phyloP scores from a whole-genome alignment of 2,888 invertebrate species.

The Mayetiola destructor region DNA sequence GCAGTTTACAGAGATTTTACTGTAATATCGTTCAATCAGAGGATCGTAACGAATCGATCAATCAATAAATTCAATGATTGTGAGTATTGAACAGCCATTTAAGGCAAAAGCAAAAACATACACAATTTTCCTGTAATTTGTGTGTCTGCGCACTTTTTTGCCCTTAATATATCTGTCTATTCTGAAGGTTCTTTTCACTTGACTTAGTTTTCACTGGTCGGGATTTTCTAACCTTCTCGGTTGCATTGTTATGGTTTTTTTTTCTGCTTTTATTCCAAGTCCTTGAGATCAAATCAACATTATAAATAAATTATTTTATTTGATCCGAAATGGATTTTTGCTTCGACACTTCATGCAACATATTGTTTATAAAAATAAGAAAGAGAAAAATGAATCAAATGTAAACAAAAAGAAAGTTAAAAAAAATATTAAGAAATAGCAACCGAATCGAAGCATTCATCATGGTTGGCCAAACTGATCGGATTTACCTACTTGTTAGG shows the following conservation, averaged over 20 bases:
- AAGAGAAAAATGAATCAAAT: neutral
- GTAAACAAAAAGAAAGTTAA: too few relatives aligned
- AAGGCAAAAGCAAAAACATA: neutral
- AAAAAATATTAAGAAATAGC: too few relatives aligned
- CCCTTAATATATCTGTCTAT: constrained; percentile 7
- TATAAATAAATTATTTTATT: constrained; percentile 4
- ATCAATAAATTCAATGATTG: neutral
- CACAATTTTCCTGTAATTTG: neutral
- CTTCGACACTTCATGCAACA: too few relatives aligned
- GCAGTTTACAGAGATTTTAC: too few relatives aligned
- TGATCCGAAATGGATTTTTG: too few relatives aligned
- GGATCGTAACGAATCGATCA: constrained; percentile 12
- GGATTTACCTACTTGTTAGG: constrained; percentile 13
- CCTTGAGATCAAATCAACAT: constrained; percentile 11
- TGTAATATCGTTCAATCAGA: too few relatives aligned
- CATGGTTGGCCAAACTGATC: constrained; percentile 1
- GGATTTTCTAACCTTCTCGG: neutral
- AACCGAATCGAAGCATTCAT: neutral
- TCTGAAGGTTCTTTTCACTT: too few relatives aligned
- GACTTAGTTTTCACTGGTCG: neutral
- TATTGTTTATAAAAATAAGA: too few relatives aligned
- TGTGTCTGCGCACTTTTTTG: neutral
- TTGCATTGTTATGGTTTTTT: constrained; percentile 1
- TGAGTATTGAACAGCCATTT: neutral
- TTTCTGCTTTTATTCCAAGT: neutral